Conservation (phyloP, 2,888 invertebrate genomes). For the Mesoligia furuncula region DNA sequence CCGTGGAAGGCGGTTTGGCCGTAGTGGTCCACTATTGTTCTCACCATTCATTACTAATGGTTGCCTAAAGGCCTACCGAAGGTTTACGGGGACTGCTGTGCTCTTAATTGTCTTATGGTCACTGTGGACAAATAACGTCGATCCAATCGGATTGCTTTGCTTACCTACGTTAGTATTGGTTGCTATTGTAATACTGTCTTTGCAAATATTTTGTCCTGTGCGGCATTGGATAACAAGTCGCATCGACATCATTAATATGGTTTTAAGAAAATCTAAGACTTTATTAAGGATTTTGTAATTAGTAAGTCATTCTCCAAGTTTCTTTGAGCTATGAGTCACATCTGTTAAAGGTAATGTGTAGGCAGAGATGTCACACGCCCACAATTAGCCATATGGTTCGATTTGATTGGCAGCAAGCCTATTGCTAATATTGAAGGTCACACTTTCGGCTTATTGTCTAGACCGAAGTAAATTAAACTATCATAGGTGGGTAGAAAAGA, state of each 20-base stretch:
- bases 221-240: too few species aligned
- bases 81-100: conserved; percentile 31
- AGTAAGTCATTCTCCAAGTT: conserved; percentile 9
- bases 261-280: not conserved
- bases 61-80: conserved; percentile 17
- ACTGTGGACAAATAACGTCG: conserved; percentile 18
- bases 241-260: too few species aligned
- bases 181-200: not conserved
- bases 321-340: conserved; percentile 31
- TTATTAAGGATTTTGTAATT: not conserved
- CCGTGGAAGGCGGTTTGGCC: conserved; percentile 38
- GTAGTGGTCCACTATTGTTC: conserved; percentile 51
- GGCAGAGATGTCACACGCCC: conserved; percentile 43
- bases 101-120: conserved; percentile 36
- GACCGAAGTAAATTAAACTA: conserved; percentile 17
- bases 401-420: conserved; percentile 15
- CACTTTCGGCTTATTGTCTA: conserved; percentile 22
- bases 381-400: conserved; percentile 12
- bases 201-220: not conserved
- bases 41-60: conserved; percentile 52
- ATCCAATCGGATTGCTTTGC: not conserved
- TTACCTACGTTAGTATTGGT: not conserved
- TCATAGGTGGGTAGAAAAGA: not conserved
- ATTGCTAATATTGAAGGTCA: conserved; percentile 31
- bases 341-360: conserved; percentile 28